Conservation (phyloP, 2,888 invertebrate species). For the Eustalomyia histrio region DNA sequence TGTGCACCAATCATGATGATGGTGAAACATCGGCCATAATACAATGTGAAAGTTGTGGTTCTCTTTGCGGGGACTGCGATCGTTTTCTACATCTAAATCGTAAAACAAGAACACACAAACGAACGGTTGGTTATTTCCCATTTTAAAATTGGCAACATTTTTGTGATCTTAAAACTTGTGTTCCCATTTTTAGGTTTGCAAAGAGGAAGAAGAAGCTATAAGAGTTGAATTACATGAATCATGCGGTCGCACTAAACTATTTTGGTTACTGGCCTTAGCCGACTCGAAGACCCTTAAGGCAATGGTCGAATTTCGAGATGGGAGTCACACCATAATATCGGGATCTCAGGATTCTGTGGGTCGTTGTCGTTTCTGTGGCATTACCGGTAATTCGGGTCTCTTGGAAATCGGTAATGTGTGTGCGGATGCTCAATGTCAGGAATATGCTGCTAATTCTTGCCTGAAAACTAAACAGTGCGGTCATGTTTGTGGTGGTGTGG, state of each 20-base stretch:
- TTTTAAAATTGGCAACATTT: no score
- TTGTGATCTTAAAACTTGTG: no score
- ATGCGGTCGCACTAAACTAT: constrained; percentile 96
- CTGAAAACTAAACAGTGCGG: constrained; percentile 90
- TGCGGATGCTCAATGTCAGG: constrained; percentile 95
- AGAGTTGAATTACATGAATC: constrained; percentile 98
- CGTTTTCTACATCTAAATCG: constrained; percentile 95
- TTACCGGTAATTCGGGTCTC: constrained; percentile 89
- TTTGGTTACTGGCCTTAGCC: constrained; percentile 95
- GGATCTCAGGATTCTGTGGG: constrained; percentile 82
- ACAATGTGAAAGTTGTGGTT: constrained; percentile 94
- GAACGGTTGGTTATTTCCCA: constrained; percentile 79
- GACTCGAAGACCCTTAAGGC: constrained; percentile 96
- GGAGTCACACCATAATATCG: constrained; percentile 80
- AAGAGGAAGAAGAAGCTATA: constrained; percentile 97
- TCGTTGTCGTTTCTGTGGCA: constrained; percentile 94
- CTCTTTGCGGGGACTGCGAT: constrained; percentile 97
- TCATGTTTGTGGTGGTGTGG: constrained; percentile 96
- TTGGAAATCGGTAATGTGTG: constrained; percentile 96
- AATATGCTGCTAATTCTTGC: constrained; percentile 85
- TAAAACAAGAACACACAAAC: constrained; percentile 89
- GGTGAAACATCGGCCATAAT: constrained; percentile 95
- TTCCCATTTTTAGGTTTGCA: constrained; percentile 82
- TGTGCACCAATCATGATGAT: constrained; percentile 98
- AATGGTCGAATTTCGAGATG: constrained; percentile 93